Evolutionary conservation across 2,797 vertebrate genomes (phyloP).

Genomic region (Gallinago stenura): DNA sequence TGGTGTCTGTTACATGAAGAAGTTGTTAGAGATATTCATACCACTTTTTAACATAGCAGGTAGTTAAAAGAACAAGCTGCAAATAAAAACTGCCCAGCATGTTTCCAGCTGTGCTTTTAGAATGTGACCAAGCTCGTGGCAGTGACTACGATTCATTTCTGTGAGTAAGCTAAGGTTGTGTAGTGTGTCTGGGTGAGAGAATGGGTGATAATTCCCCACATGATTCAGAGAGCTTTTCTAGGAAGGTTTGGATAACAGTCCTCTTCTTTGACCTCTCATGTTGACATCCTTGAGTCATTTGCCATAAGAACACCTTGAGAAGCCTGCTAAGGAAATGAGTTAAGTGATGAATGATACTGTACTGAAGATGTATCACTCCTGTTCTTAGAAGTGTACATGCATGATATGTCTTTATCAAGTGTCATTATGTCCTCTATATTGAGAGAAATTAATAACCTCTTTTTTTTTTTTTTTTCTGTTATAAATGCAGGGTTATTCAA

Average conservation of each 20-base stretch:
- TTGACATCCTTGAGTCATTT: neutral
- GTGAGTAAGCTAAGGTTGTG: neutral
- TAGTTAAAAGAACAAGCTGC: neutral
- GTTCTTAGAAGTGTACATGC: neutral
- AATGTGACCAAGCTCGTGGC: neutral
- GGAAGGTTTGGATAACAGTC: neutral
- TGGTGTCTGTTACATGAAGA: neutral
- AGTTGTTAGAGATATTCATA: neutral
- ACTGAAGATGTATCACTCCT: neutral
- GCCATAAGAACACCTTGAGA: neutral
- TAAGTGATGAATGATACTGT: neutral
- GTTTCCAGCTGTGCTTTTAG: neutral
- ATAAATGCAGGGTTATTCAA: constrained; percentile 64
- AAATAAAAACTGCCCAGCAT: neutral
- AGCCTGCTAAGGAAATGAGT: neutral
- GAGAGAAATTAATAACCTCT: neutral
- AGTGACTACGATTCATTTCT: neutral
- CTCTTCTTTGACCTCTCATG: neutral
- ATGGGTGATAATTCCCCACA: neutral
- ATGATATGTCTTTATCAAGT: neutral
- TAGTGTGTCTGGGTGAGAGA: neutral
- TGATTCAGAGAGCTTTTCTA: neutral
- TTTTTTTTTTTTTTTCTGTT: neutral
- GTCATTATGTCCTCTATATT: neutral
- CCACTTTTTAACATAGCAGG: neutral